Conservation (phyloP, 2,888 invertebrate species). For the Zhengitettix transpicula region DNA sequence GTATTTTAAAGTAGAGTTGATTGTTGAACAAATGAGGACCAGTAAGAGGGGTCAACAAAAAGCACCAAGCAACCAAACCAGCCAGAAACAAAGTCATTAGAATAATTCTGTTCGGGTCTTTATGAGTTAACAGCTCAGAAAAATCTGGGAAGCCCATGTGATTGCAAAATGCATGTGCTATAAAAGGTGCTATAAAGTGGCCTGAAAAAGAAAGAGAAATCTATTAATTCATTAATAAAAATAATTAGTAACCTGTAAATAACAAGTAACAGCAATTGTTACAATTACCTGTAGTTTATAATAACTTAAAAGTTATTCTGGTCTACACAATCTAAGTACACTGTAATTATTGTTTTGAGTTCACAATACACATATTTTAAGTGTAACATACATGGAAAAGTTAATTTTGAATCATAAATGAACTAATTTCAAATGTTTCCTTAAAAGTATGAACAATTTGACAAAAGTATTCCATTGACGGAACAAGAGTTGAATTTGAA, state of each 20-base stretch:
- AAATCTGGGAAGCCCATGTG: slow-evolving; percentile 93
- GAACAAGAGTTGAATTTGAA: too few species aligned
- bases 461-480: too few species aligned
- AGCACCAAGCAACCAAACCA: slow-evolving; percentile 64
- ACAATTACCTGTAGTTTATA: not conserved
- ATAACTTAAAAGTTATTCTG: too few species aligned
- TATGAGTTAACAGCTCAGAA: slow-evolving; percentile 45
- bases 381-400: too few species aligned
- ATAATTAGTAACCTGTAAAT: slow-evolving; percentile 4
- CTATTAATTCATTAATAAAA: slow-evolving; percentile 2
- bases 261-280: not conserved
- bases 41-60: slow-evolving; percentile 59
- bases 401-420: too few species aligned
- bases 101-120: slow-evolving; percentile 39
- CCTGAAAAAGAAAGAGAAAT: slow-evolving; percentile 33
- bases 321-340: too few species aligned
- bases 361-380: too few species aligned
- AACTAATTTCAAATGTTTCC: too few species aligned
- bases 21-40: slow-evolving; percentile 38
- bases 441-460: too few species aligned
- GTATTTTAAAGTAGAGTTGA: slow-evolving; percentile 22
- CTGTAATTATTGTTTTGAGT: too few species aligned
- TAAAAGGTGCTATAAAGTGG: slow-evolving; percentile 71
- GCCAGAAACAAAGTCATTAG: slow-evolving; percentile 50
- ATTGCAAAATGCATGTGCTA: slow-evolving; percentile 90